Percentiles rank a stretch among this genome's conserved stretches.
phyloP scores from a whole-genome alignment of 1,140 invertebrate genomes.

The Sminthurinus signatus region DNA sequence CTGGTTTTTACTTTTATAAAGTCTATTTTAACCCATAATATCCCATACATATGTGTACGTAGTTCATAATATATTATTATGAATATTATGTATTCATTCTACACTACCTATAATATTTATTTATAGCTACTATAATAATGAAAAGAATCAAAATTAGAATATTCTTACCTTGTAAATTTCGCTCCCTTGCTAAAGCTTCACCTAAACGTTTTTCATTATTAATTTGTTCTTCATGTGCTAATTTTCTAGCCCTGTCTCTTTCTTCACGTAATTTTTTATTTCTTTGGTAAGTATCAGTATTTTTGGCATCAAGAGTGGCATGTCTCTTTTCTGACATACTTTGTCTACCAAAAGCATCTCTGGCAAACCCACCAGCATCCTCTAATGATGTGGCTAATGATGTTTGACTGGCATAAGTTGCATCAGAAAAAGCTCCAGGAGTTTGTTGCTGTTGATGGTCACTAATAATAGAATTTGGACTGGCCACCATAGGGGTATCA shows the following conservation, averaged over 20 bases:
- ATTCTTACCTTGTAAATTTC: slow-evolving; percentile 41
- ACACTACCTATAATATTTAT: no score
- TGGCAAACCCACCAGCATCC: slow-evolving; percentile 63
- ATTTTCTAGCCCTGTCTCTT: slow-evolving; percentile 39
- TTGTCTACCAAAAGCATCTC: slow-evolving; percentile 88
- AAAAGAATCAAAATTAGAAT: no score
- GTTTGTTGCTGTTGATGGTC: slow-evolving; percentile 5
- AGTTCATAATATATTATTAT: no score
- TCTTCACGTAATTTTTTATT: slow-evolving; percentile 67
- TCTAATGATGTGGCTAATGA: slow-evolving; percentile 70
- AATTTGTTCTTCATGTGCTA: slow-evolving; percentile 36
- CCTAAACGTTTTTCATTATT: slow-evolving; percentile 24
- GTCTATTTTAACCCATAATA: no score
- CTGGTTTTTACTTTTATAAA: no score
- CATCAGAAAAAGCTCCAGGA: slow-evolving; percentile 48
- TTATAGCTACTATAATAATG: no score
- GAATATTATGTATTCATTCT: no score
- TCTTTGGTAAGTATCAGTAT: slow-evolving; percentile 88
- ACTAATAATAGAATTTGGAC: slow-evolving; percentile 7
- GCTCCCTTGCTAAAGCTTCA: slow-evolving; percentile 31
- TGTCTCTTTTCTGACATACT: slow-evolving; percentile 97
- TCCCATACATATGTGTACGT: no score
- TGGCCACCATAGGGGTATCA: not conserved
- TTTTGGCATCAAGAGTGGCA: slow-evolving; percentile 87
- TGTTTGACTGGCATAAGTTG: slow-evolving; percentile 68